These are phyloP conservation scores for Notechis scutatus DNA, from an alignment of 2,113 vertebrate genomes.

Conservation along the genomic window DNA sequence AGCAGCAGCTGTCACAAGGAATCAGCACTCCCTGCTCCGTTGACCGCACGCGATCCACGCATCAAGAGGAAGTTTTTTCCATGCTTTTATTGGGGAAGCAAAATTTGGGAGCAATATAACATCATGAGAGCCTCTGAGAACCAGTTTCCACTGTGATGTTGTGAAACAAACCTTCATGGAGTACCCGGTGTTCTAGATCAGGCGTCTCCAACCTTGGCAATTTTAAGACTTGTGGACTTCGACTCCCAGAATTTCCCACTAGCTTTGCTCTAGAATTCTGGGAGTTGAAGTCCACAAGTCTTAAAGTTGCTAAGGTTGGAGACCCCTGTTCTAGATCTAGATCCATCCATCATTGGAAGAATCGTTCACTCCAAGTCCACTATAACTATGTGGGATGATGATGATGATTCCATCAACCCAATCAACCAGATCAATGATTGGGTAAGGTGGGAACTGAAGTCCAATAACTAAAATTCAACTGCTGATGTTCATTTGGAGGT, in stretches of 20 bases:
- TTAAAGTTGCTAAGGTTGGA: too few relatives aligned
- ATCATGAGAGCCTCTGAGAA: too few relatives aligned
- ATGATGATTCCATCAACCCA: not conserved
- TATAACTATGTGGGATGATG: not conserved
- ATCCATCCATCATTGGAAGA: not conserved
- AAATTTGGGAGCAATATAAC: not conserved
- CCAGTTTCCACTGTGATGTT: not conserved
- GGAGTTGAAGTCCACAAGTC: too few relatives aligned
- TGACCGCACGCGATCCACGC: slow-evolving; percentile 37
- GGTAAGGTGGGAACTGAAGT: not conserved
- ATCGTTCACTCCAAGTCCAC: not conserved
- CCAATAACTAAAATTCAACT: not conserved
- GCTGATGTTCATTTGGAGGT: not conserved
- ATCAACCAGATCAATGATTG: not conserved
- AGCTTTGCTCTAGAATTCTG: too few relatives aligned
- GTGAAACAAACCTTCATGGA: not conserved
- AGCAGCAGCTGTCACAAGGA: slow-evolving; percentile 69
- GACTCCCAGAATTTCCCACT: too few relatives aligned
- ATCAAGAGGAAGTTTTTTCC: slow-evolving; percentile 5
- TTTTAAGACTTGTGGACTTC: too few relatives aligned
- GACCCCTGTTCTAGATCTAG: too few relatives aligned
- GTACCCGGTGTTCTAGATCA: not conserved
- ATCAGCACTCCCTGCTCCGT: slow-evolving; percentile 69
- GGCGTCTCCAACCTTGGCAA: too few relatives aligned
- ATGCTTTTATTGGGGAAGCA: not conserved